Evolutionary conservation across 2,113 vertebrate genomes (phyloP).

Genomic region (Microcebus jonahi): DNA sequence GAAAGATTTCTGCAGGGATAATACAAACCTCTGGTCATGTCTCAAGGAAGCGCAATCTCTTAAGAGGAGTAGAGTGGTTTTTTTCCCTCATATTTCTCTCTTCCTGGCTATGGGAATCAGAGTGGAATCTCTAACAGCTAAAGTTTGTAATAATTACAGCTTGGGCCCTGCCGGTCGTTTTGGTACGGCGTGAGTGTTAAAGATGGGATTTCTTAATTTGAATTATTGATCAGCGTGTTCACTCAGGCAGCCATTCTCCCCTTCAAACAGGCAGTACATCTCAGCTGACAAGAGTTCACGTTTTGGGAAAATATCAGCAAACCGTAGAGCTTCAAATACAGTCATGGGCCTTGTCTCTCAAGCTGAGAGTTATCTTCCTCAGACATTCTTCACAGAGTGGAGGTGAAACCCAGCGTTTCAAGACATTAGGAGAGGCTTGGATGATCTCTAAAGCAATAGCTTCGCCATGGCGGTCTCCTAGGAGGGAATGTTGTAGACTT

Average conservation of each 20-base stretch:
- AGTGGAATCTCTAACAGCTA: constrained; percentile 70
- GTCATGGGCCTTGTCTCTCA: not conserved
- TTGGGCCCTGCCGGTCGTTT: constrained; percentile 77
- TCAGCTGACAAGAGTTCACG: constrained; percentile 80
- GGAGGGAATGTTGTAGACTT: accelerated
- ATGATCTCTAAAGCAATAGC: not conserved
- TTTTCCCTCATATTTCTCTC: constrained; percentile 64
- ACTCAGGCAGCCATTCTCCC: constrained; percentile 83
- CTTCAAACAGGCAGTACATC: constrained; percentile 83
- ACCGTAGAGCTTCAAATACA: constrained; percentile 79
- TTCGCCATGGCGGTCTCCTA: not conserved
- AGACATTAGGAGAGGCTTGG: not conserved
- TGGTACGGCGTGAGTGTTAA: constrained; percentile 82
- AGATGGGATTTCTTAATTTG: constrained; percentile 86
- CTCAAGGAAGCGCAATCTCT: not conserved
- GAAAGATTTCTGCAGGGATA: constrained; percentile 27
- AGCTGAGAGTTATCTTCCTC: not conserved
- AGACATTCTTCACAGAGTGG: not conserved
- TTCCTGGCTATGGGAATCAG: constrained; percentile 32
- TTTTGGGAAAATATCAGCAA: constrained; percentile 85
- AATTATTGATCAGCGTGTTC: constrained; percentile 86
- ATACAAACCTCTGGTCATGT: constrained; percentile 66
- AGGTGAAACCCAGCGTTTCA: not conserved
- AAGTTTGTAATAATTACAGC: constrained; percentile 83
- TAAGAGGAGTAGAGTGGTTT: constrained; percentile 34